Evolutionary conservation across 2,888 invertebrate genomes (phyloP).

Genomic region (Allygus modestus): DNA sequence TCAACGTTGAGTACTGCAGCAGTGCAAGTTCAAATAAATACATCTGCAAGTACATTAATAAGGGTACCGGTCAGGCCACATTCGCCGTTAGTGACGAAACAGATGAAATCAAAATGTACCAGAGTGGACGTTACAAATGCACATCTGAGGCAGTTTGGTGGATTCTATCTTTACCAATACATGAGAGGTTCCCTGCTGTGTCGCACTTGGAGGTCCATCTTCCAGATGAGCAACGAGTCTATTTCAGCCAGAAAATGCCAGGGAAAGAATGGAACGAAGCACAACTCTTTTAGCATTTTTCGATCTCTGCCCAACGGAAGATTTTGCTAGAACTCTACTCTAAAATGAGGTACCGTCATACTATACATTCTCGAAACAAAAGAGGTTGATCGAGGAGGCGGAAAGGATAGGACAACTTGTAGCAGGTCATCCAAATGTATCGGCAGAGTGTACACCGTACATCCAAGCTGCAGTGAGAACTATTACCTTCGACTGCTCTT

Average conservation of each 20-base stretch:
- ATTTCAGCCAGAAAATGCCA: constrained; percentile 65
- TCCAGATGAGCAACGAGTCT: constrained; percentile 68
- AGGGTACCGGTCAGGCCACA: constrained; percentile 67
- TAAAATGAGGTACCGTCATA: constrained; percentile 67
- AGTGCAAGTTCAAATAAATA: constrained; percentile 73
- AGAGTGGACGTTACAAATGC: constrained; percentile 70
- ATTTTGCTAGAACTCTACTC: constrained; percentile 66
- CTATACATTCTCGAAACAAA: constrained; percentile 66
- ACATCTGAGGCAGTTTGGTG: constrained; percentile 71
- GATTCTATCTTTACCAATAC: constrained; percentile 71
- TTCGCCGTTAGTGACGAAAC: constrained; percentile 24
- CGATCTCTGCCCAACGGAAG: constrained; percentile 65
- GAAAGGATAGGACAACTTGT: constrained; percentile 47
- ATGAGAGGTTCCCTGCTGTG: constrained; percentile 70
- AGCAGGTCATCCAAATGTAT: constrained; percentile 67
- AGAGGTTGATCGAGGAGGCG: constrained; percentile 36
- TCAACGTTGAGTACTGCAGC: constrained; percentile 72
- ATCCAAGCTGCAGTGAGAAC: constrained; percentile 68
- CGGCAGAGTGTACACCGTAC: constrained; percentile 70
- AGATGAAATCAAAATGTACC: constrained; percentile 69
- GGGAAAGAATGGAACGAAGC: not conserved
- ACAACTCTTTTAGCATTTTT: constrained; percentile 66
- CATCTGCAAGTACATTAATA: constrained; percentile 72
- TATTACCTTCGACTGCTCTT: constrained; percentile 70
- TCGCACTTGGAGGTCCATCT: constrained; percentile 71